Percentiles rank a stretch among this genome's conserved stretches.
Conservation (phyloP, 2,888 invertebrate species). For the Cheilosia urbana region DNA sequence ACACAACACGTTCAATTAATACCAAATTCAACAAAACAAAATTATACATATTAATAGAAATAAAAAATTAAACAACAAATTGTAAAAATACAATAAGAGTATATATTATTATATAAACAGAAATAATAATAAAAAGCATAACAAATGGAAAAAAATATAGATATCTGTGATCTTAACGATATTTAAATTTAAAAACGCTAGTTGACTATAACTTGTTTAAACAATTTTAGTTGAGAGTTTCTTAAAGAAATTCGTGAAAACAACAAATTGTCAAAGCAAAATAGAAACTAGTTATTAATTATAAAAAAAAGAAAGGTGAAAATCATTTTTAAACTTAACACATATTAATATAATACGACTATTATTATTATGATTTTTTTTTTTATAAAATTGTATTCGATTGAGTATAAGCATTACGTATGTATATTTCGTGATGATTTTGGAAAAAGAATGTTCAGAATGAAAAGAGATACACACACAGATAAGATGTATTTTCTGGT, state of each 20-base stretch:
- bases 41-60: constrained; percentile 73
- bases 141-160: constrained; percentile 80
- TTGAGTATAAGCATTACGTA: constrained; percentile 51
- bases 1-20: constrained; percentile 72
- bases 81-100: constrained; percentile 63
- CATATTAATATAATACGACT: constrained; percentile 40
- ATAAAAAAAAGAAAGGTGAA: constrained; percentile 33
- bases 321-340: constrained; percentile 57
- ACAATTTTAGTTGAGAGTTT: constrained; percentile 62
- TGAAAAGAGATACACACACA: constrained; percentile 8
- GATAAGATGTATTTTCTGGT: constrained; percentile 29
- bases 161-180: constrained; percentile 84
- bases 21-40: constrained; percentile 72
- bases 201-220: constrained; percentile 56
- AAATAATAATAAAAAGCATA: constrained; percentile 63
- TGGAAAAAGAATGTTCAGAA: constrained; percentile 12
- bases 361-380: constrained; percentile 42
- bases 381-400: constrained; percentile 42
- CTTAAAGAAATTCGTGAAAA: constrained; percentile 36
- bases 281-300: constrained; percentile 57
- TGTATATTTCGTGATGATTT: constrained; percentile 34
- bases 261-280: constrained; percentile 53
- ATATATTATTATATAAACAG: constrained; percentile 67
- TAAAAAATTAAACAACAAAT: constrained; percentile 46
- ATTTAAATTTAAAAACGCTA: constrained; percentile 80